These are phyloP conservation scores for Ambastaia sidthimunki DNA, from an alignment of 2,797 vertebrate genomes.

Conservation along the genomic window DNA sequence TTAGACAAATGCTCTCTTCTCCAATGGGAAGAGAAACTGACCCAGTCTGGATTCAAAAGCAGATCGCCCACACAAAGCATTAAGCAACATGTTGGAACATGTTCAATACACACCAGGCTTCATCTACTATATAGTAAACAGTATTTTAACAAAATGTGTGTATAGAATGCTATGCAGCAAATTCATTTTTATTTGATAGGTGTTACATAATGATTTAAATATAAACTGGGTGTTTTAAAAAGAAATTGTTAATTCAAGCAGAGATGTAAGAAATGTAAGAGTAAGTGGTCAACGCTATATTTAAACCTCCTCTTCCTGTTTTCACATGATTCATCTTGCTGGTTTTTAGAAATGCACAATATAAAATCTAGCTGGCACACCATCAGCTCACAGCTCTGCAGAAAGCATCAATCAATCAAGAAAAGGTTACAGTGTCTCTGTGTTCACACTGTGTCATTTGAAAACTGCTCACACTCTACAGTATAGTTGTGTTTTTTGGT, in stretches of 20 bases:
- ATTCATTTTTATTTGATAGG: background rate
- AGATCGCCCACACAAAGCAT: background rate
- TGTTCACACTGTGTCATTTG: constrained; percentile 41
- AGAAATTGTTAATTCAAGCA: background rate
- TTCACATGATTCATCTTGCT: constrained; percentile 2
- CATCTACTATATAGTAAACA: too few relatives aligned
- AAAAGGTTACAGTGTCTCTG: constrained; percentile 9
- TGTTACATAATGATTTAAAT: background rate
- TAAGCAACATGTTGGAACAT: too few relatives aligned
- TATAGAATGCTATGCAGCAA: background rate
- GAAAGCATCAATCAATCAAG: constrained; percentile 34
- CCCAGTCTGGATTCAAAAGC: background rate
- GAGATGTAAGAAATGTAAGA: background rate
- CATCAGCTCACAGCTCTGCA: constrained; percentile 12
- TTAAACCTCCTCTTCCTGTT: background rate
- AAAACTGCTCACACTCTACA: constrained; percentile 45
- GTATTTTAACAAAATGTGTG: background rate
- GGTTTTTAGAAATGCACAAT: background rate
- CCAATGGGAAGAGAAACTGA: background rate
- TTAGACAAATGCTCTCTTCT: background rate
- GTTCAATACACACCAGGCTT: too few relatives aligned
- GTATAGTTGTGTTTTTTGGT: constrained; percentile 17
- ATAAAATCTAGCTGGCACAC: constrained; percentile 35
- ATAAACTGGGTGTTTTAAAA: background rate
- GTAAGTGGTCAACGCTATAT: background rate